Base-by-base conservation (phyloP, 2,797 vertebrate species). In the Poecilia velifera region DNA sequence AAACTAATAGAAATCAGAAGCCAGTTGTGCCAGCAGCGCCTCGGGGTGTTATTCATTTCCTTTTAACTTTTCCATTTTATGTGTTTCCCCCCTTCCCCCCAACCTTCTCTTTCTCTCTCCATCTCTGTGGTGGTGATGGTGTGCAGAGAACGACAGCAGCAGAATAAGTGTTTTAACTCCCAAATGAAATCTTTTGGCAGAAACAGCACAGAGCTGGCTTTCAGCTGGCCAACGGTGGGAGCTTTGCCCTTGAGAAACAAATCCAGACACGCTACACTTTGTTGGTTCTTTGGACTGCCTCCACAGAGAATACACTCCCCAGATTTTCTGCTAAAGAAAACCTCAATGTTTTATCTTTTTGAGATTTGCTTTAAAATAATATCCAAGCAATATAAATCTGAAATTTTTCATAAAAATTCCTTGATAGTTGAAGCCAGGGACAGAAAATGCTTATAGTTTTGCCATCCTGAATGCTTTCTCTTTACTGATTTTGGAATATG, bases 211-310 rank as follows among this genome's bases (percentile, higher is more conserved):
- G 76, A 76, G 87, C 84, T n/a, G 49, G 76, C 81, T 78, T 90
- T 84, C 86, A 57, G 83, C 90, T 83, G 88, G 84, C 85, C 73
- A 45, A 45, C 62, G 28, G 79, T 53, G 82, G 81, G 83, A 43
- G 79, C 78, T 86, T 87, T 89, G 93, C 92, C 92, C 92, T 94
- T 93, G 89, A 91, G 90, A 90, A 90, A 91, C 83, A 84, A 89
- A 86, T 87, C 82, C 78, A 89, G 79, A 91, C 82, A 87, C 70
- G 39, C 80, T 85, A 85, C 79, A 80, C 82, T 88, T 91, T 88
- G 86, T 88, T 92, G 75, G 79, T 73, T 87, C 82, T 82, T 71
- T 83, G 78, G 88, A 90, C 80, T 78, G 79, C 47, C 66, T 83
- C 83, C 87, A 89, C 82, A 79, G 12, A 90, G 89, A 74, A 55